These are phyloP conservation scores for Gambusia affinis DNA, from an alignment of 2,113 vertebrate genomes.

Conservation along the genomic window DNA sequence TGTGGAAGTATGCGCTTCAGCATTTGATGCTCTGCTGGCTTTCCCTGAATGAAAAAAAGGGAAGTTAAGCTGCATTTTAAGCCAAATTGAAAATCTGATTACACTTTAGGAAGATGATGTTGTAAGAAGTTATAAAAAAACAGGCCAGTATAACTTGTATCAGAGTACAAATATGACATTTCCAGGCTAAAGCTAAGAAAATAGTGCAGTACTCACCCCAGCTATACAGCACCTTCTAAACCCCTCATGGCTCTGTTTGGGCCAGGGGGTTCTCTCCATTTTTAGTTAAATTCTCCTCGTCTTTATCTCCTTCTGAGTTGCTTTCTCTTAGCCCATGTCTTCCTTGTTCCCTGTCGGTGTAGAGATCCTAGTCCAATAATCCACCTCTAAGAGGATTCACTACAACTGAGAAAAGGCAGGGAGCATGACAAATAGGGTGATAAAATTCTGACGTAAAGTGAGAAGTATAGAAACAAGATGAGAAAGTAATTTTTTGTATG, in stretches of 20 bases:
- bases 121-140: background rate
- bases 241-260: slow-evolving; percentile 38
- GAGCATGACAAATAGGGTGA: slow-evolving; percentile 11
- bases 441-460: slow-evolving; percentile 8
- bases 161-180: background rate
- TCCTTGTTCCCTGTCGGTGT: slow-evolving; percentile 33
- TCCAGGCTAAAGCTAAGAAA: background rate
- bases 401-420: slow-evolving; percentile 30
- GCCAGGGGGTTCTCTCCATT: slow-evolving; percentile 57
- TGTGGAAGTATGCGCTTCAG: slow-evolving; percentile 28
- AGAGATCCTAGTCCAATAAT: slow-evolving; percentile 77
- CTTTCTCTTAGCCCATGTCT: slow-evolving; percentile 32
- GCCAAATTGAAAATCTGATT: background rate
- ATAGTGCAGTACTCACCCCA: slow-evolving; percentile 47
- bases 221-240: slow-evolving; percentile 37
- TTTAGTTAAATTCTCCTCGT: slow-evolving; percentile 6
- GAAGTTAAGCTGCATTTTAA: background rate
- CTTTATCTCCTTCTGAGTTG: background rate
- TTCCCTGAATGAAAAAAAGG: slow-evolving; percentile 27
- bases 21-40: slow-evolving; percentile 45
- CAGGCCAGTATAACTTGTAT: background rate
- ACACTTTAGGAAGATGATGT: background rate
- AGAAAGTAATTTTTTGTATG: background rate
- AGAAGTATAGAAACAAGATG: background rate
- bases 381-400: slow-evolving; percentile 80